These are phyloP conservation scores for Xenopus laevis DNA, from an alignment of 2,113 vertebrate genomes.

Conservation along the genomic window DNA sequence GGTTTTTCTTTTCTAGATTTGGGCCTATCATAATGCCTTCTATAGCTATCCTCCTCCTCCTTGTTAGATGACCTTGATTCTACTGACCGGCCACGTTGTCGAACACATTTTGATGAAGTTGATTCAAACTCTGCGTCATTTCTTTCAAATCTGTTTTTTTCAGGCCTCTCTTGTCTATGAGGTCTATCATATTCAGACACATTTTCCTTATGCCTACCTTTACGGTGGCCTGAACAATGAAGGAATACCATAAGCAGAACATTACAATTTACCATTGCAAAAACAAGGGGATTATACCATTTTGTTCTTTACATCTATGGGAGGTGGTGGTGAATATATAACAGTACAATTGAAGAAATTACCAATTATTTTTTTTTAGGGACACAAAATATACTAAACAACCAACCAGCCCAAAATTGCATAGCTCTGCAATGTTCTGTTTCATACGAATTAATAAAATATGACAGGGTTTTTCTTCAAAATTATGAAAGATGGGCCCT, in stretches of 20 bases:
- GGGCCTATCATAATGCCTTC: constrained; percentile 46
- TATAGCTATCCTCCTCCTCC: constrained; percentile 18
- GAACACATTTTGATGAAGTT: background rate
- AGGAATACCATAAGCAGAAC: constrained; percentile 54
- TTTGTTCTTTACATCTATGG: background rate
- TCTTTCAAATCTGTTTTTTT: constrained; percentile 18
- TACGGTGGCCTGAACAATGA: constrained; percentile 61
- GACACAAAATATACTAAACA: no score
- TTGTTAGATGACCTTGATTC: background rate
- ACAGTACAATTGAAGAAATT: no score
- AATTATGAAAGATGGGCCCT: no score
- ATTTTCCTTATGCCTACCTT: constrained; percentile 61
- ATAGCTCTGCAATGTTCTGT: no score
- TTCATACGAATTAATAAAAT: no score
- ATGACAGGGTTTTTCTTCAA: no score
- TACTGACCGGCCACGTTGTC: background rate
- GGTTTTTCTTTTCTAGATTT: constrained; percentile 58
- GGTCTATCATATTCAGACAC: constrained; percentile 49
- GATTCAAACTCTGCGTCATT: constrained; percentile 37
- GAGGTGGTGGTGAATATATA: no score
- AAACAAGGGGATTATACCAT: background rate
- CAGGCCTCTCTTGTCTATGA: constrained; percentile 38
- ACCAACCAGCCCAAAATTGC: no score
- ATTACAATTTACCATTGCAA: background rate
- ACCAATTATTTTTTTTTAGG: no score